phyloP scores from a whole-genome alignment of 2,888 invertebrate species.

The Oxycera nigricornis region DNA sequence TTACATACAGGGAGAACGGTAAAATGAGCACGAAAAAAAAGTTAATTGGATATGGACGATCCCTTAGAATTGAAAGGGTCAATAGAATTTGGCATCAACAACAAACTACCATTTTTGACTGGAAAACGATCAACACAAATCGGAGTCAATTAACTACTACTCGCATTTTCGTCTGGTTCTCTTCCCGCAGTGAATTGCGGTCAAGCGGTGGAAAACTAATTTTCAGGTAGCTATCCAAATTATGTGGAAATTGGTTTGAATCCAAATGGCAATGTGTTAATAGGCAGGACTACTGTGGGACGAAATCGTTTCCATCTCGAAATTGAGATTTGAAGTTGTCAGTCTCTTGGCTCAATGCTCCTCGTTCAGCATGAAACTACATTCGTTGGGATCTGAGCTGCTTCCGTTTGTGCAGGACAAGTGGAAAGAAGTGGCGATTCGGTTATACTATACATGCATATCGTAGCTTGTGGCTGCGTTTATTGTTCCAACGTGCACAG shows the following conservation, averaged over 20 bases:
- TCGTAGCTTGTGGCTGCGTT: slow-evolving; percentile 20
- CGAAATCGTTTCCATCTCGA: not conserved
- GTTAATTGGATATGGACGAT: too few species aligned
- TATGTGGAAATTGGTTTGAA: slow-evolving; percentile 27
- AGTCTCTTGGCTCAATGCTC: not conserved
- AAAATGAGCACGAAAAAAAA: too few species aligned
- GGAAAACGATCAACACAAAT: too few species aligned
- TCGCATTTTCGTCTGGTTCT: too few species aligned
- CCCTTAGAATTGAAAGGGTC: too few species aligned
- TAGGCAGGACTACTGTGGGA: not conserved
- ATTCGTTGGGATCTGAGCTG: not conserved
- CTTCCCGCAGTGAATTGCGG: too few species aligned
- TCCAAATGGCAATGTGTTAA: slow-evolving; percentile 23
- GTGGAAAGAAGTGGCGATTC: not conserved
- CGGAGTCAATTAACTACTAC: too few species aligned
- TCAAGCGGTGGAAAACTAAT: slow-evolving; percentile 30
- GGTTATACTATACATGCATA: too few species aligned
- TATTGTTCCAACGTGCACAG: not conserved
- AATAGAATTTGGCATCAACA: too few species aligned
- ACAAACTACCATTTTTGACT: too few species aligned
- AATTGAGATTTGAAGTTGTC: slow-evolving; percentile 16
- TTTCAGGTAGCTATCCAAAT: slow-evolving; percentile 31
- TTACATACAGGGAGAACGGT: too few species aligned
- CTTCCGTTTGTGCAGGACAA: not conserved
- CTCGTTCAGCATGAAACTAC: not conserved